These are phyloP conservation scores for Onychostoma macrolepis DNA, from an alignment of 2,113 vertebrate genomes.

Conservation along the genomic window DNA sequence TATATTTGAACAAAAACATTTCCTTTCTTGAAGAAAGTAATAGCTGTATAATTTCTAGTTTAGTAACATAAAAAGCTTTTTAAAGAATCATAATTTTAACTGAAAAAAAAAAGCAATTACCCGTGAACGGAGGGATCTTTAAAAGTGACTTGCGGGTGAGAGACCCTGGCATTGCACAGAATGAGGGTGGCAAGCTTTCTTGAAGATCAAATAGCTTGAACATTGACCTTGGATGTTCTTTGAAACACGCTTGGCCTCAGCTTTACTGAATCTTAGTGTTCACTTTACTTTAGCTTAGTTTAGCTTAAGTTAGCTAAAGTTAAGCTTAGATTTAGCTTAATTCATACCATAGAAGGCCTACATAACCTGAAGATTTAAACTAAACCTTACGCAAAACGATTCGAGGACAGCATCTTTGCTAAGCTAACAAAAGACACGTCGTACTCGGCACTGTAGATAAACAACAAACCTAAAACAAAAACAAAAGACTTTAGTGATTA, in stretches of 20 bases:
- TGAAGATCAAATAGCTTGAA: slow-evolving; percentile 45
- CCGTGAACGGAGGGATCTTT: slow-evolving; percentile 75
- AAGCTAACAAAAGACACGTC: slow-evolving; percentile 13
- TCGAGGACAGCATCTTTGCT: slow-evolving; percentile 39
- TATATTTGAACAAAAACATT: slow-evolving; percentile 74
- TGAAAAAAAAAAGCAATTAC: slow-evolving; percentile 71
- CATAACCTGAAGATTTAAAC: slow-evolving; percentile 42
- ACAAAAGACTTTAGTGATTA: slow-evolving; percentile 80
- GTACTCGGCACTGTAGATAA: slow-evolving; percentile 55
- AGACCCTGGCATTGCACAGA: slow-evolving; percentile 67
- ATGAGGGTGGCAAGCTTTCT: slow-evolving; percentile 64
- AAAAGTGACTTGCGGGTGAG: slow-evolving; percentile 56
- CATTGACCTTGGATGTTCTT: slow-evolving; percentile 37
- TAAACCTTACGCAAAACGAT: slow-evolving; percentile 4
- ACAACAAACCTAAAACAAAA: slow-evolving; percentile 64
- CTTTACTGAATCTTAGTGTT: slow-evolving; percentile 40
- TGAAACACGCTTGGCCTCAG: slow-evolving; percentile 42
- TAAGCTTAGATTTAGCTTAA: slow-evolving; percentile 47
- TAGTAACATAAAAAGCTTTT: slow-evolving; percentile 73
- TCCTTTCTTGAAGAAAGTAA: slow-evolving; percentile 72
- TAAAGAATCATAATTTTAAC: slow-evolving; percentile 66
- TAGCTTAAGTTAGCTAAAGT: slow-evolving; percentile 19
- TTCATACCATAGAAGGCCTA: slow-evolving; percentile 32
- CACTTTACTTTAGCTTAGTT: slow-evolving; percentile 47
- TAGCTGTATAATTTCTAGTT: slow-evolving; percentile 75